Evolutionary conservation across 2,113 vertebrate species (phyloP).

Genomic region (Phyllostomus hastatus): DNA sequence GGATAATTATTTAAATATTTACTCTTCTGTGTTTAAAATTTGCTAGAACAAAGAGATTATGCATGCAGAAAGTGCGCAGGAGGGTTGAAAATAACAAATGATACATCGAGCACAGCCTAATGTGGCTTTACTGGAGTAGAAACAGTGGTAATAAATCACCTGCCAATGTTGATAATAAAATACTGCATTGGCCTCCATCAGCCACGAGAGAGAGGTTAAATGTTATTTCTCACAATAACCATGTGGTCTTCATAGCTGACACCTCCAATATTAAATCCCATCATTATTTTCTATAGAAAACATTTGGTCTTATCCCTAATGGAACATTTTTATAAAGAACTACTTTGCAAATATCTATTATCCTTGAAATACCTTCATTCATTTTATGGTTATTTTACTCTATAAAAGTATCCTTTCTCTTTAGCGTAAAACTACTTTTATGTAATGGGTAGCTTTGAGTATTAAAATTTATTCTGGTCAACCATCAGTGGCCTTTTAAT

Average conservation of each 20-base stretch:
- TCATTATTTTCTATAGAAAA: constrained; percentile 80
- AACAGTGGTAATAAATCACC: constrained; percentile 87
- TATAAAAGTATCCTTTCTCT: constrained; percentile 53
- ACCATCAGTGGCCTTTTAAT: constrained; percentile 41
- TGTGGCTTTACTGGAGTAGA: constrained; percentile 87
- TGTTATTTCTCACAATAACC: constrained; percentile 84
- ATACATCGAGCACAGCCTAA: constrained; percentile 82
- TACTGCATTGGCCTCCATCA: constrained; percentile 82
- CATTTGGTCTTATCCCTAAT: constrained; percentile 76
- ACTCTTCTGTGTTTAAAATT: constrained; percentile 64
- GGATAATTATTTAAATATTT: constrained; percentile 82
- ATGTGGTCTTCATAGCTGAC: constrained; percentile 84
- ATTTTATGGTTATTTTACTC: constrained; percentile 70
- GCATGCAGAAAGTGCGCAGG: constrained; percentile 79
- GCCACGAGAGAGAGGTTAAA: constrained; percentile 85
- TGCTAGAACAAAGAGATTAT: constrained; percentile 78
- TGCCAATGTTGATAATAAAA: constrained; percentile 87
- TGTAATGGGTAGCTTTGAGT: constrained; percentile 25
- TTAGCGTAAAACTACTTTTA: constrained; percentile 46
- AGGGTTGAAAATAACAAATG: constrained; percentile 85
- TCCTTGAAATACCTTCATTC: constrained; percentile 68
- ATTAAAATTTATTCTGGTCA: constrained; percentile 48
- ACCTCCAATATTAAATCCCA: constrained; percentile 81
- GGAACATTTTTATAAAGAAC: constrained; percentile 70
- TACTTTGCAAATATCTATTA: constrained; percentile 62